These are phyloP conservation scores for Borostomias antarcticus DNA, from an alignment of 2,797 vertebrate genomes.

Conservation along the genomic window DNA sequence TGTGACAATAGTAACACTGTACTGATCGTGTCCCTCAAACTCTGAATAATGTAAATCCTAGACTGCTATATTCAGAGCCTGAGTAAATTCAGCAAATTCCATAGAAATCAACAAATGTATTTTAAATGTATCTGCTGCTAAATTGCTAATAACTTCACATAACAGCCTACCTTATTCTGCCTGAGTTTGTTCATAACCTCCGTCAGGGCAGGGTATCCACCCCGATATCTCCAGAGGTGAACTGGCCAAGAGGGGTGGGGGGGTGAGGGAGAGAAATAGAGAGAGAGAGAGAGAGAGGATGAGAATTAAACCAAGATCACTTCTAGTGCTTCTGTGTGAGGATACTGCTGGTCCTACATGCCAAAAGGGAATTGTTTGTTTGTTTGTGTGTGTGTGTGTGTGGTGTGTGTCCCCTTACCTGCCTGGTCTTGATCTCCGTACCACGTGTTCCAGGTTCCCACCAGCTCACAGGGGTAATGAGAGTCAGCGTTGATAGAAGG, in stretches of 20 bases:
- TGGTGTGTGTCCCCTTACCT: slow-evolving; percentile 74
- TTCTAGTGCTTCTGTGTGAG: too few relatives aligned
- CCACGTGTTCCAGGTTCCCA: slow-evolving; percentile 99
- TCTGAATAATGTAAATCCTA: background rate
- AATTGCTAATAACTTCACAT: background rate
- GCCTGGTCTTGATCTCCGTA: slow-evolving; percentile 99
- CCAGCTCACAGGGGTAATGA: slow-evolving; percentile 93
- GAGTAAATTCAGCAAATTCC: too few relatives aligned
- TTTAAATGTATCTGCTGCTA: background rate
- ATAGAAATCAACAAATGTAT: background rate
- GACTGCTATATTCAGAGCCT: background rate
- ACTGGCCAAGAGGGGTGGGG: slow-evolving; percentile 80
- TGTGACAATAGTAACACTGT: too few relatives aligned
- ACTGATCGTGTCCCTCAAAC: too few relatives aligned
- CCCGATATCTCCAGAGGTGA: slow-evolving; percentile 96
- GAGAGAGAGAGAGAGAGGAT: background rate
- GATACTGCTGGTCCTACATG: background rate
- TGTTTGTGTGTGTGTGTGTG: background rate
- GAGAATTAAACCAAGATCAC: too few relatives aligned
- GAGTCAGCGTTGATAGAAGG: slow-evolving; percentile 88
- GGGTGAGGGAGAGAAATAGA: slow-evolving; percentile 48
- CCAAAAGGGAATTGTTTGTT: background rate
- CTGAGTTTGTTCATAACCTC: slow-evolving; percentile 97
- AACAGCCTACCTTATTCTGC: slow-evolving; percentile 86
- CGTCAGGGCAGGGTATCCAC: slow-evolving; percentile 96